Base-by-base conservation (phyloP, 2,797 vertebrate species). In the Takifugu ocellatus region DNA sequence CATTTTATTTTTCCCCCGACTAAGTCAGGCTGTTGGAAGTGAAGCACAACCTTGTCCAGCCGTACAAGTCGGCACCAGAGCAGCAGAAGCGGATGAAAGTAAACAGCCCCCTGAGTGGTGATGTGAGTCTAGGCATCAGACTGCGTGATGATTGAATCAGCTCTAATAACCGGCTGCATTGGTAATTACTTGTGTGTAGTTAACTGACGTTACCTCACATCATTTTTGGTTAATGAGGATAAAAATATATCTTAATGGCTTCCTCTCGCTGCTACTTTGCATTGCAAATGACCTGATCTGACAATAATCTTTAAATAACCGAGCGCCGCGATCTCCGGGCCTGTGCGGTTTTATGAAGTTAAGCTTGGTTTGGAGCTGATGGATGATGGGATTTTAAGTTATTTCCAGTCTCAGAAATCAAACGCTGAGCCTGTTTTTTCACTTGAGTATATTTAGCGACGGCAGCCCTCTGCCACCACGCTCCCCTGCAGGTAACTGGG, bases 191-290 rank as follows among this genome's bases (percentile, higher is more conserved):
- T 52, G 42, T 25, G 26, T 31, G 61, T 61, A 47, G 59, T 67
- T 66, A 59, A 59, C 57, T 70, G 53, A 61, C 62, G 68, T 73
- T 46, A 66, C 66, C 54, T 71, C 63, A 39, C 53, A 66, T 58
- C 25, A 44, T 58, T 72, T 52, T 47, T 49, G 36, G 26, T 49
- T 56, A 63, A 77, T 63, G 66, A 66, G 63, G 51, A 73, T 54
- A 63, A 46, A 46, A 57, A 65, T 51, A 61, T 58, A 14, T 65
- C 24, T 14, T 31, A 42, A 49, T 58, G 49, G 56, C 51, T 42
- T 80, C 17, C 21, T 51, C 39, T 51, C 46, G 49, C 42, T 61
- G 51, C 44, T 57, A 25, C n/a, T 57, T 63, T 66, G 56, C 50
- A 63, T 42, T 54, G 52, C 55, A 59, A 10, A 61, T 56, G 27